A percentile compares a stretch with the other conserved stretches of the same genome.
Evolutionary conservation across 2,113 vertebrate species (phyloP).

Genomic region (Semnopithecus entellus): DNA sequence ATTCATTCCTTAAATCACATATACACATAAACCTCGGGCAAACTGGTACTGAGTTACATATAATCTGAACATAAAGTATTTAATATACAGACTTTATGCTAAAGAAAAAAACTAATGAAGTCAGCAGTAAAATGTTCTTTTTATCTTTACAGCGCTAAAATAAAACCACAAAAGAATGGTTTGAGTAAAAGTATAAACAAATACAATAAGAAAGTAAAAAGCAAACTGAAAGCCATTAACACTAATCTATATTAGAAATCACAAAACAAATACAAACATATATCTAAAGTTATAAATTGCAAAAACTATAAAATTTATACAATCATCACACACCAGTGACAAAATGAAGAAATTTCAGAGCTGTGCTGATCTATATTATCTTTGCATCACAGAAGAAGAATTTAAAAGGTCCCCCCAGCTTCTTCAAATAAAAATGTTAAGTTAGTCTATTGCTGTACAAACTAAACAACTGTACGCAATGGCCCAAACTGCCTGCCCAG

Average conservation of each 20-base stretch:
- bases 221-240: not conserved
- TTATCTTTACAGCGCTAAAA: not conserved
- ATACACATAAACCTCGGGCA: not conserved
- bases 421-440: not conserved
- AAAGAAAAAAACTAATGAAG: not conserved
- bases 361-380: not conserved
- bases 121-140: not conserved
- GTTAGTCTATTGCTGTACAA: not conserved
- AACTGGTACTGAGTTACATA: not conserved
- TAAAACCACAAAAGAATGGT: not conserved
- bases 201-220: not conserved
- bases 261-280: not conserved
- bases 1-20: not conserved
- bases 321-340: not conserved
- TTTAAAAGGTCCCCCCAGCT: not conserved
- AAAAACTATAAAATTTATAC: slow-evolving; percentile 6
- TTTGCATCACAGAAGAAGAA: not conserved
- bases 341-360: not conserved
- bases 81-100: not conserved
- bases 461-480: not conserved
- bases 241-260: not conserved
- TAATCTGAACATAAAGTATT: not conserved
- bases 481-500: not conserved
- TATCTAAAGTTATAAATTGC: not conserved
- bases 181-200: not conserved